Conservation (phyloP, 2,113 vertebrate species). For the Athene cunicularia region DNA sequence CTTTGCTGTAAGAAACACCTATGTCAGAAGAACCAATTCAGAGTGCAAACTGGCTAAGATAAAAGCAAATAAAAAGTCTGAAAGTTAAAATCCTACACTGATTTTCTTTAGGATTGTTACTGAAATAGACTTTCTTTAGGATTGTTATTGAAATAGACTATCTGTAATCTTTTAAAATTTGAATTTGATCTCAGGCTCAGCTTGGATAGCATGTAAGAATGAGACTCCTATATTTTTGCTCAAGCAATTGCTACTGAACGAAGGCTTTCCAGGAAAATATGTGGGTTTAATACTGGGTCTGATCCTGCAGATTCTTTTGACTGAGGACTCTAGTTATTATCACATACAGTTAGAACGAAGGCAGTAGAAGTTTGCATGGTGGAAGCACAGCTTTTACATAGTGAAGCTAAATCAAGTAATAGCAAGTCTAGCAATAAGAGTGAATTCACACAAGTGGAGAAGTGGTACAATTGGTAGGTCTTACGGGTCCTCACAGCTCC, state of each 20-base stretch:
- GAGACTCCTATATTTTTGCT: background rate
- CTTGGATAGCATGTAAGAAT: background rate
- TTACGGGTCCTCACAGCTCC: background rate
- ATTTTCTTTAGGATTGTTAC: background rate
- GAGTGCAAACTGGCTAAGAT: background rate
- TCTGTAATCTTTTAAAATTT: background rate
- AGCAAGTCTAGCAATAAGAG: background rate
- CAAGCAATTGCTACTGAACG: background rate
- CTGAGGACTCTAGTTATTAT: background rate
- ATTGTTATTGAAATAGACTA: background rate
- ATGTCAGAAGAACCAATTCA: background rate
- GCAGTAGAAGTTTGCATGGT: background rate
- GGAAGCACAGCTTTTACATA: background rate
- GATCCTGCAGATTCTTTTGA: background rate
- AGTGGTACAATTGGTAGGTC: background rate
- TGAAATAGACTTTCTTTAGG: background rate
- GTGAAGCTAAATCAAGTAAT: background rate
- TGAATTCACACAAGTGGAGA: background rate
- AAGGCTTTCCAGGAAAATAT: background rate
- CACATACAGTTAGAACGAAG: background rate
- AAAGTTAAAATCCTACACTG: background rate
- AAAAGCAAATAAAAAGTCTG: background rate
- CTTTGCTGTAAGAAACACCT: background rate
- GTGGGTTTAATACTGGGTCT: background rate
- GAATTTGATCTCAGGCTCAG: background rate